These are phyloP conservation scores for Alaudala cheleensis DNA, from an alignment of 2,113 vertebrate species.

Conservation along the genomic window DNA sequence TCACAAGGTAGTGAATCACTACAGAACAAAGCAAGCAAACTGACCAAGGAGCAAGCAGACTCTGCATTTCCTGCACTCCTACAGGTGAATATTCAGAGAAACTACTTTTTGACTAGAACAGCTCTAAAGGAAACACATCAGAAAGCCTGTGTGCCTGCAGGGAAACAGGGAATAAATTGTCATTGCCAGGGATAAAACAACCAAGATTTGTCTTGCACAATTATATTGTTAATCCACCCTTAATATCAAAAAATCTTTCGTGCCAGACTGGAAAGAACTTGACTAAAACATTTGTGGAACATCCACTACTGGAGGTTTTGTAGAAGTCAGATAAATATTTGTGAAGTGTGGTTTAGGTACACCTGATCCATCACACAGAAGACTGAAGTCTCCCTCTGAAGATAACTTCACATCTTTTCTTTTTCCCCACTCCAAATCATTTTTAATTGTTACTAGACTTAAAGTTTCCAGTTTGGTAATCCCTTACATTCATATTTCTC, in stretches of 20 bases:
- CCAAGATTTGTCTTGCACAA: background rate
- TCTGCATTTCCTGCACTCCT: background rate
- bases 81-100: background rate
- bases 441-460: background rate
- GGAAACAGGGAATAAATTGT: background rate
- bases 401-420: background rate
- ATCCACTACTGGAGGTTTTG: background rate
- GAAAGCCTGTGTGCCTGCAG: background rate
- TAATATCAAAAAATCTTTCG: background rate
- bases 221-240: background rate
- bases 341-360: background rate
- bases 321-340: background rate
- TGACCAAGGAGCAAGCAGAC: background rate
- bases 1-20: constrained; percentile 22
- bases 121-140: background rate
- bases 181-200: background rate
- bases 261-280: background rate
- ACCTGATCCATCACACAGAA: background rate
- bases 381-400: background rate
- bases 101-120: background rate
- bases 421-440: background rate
- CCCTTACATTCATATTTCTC: background rate
- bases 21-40: background rate
- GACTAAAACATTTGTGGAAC: background rate
- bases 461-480: background rate